phyloP scores from a whole-genome alignment of 2,888 invertebrate species.

The Andricus curvator region DNA sequence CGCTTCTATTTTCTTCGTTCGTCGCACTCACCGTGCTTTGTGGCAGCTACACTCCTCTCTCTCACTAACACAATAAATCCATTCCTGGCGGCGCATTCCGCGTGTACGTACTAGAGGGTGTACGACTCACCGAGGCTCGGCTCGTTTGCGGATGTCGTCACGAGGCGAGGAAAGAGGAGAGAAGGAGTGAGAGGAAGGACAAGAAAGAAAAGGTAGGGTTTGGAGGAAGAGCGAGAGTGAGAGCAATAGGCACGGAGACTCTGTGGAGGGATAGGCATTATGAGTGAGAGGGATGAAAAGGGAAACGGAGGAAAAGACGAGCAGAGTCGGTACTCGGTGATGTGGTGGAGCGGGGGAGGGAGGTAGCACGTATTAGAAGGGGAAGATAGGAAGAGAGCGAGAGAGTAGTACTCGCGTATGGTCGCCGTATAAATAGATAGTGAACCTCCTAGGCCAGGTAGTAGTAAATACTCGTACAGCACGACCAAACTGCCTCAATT shows the following conservation, averaged over 20 bases:
- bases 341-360: constrained; percentile 42
- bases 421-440: constrained; percentile 75
- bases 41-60: constrained; percentile 39
- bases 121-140: constrained; percentile 54
- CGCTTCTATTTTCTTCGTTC: constrained; percentile 45
- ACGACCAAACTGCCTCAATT: constrained; percentile 56
- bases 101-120: constrained; percentile 63
- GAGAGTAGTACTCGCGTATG: constrained; percentile 70
- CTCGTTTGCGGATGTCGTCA: constrained; percentile 64
- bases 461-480: constrained; percentile 62
- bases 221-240: constrained; percentile 38
- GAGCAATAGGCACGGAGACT: constrained; percentile 42
- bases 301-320: constrained; percentile 26
- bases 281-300: constrained; percentile 36
- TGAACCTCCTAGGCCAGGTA: constrained; percentile 67
- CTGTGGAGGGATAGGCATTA: constrained; percentile 7
- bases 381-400: constrained; percentile 55
- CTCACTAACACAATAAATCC: constrained; percentile 71
- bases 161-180: constrained; percentile 49
- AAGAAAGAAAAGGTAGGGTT: constrained; percentile 42
- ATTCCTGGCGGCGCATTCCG: constrained; percentile 71
- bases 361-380: constrained; percentile 38
- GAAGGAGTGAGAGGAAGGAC: constrained; percentile 41
- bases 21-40: constrained; percentile 50
- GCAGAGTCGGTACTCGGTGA: constrained; percentile 26